Percentiles rank a stretch among this genome's conserved stretches.
Conservation (phyloP, 2,113 vertebrate species). For the Cyphomyrus discorhynchus region DNA sequence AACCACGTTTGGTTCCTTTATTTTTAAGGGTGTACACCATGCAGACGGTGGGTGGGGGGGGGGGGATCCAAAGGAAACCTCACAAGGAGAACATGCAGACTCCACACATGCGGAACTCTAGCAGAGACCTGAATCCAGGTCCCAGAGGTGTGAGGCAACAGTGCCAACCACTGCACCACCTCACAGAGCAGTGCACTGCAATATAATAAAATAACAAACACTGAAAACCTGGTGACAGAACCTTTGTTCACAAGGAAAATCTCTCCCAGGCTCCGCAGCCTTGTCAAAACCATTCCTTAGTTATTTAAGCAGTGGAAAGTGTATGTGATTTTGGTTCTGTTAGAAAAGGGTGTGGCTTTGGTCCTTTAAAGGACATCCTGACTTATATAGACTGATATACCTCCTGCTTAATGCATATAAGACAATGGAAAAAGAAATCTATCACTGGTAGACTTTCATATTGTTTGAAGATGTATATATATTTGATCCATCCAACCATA, state of each 20-base stretch:
- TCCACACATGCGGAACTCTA: no score
- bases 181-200: not conserved
- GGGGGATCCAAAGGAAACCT: no score
- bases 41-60: no score
- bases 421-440: not conserved
- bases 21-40: no score
- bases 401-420: not conserved
- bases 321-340: not conserved
- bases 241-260: not conserved
- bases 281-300: not conserved
- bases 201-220: not conserved
- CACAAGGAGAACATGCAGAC: no score
- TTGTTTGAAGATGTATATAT: not conserved
- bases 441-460: not conserved
- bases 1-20: no score
- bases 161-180: no score
- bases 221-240: not conserved
- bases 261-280: not conserved
- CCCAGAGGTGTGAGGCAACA: no score
- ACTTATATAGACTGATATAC: not conserved
- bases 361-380: not conserved
- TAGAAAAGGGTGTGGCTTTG: not conserved
- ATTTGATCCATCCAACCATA: not conserved
- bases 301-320: not conserved
- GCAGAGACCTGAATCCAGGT: no score